phyloP scores from a whole-genome alignment of 2,113 vertebrate genomes.

The Leucosticte australis region DNA sequence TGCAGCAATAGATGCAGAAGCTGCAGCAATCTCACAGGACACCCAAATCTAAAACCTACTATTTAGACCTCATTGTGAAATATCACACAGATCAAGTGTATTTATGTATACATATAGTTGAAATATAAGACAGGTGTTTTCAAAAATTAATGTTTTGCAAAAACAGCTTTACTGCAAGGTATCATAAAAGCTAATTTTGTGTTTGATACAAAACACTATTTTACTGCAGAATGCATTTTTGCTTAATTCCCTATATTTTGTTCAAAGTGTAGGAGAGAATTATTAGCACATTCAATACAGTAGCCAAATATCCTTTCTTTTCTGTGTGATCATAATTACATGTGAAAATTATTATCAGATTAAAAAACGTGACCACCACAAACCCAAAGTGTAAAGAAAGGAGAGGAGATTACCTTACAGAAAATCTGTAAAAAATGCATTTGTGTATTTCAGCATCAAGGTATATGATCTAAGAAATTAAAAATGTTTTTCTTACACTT shows the following conservation, averaged over 20 bases:
- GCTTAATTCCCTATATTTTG: not conserved
- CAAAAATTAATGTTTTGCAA: not conserved
- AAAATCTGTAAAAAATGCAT: not conserved
- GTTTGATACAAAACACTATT: not conserved
- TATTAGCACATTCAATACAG: not conserved
- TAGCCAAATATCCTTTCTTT: not conserved
- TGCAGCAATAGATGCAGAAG: not conserved
- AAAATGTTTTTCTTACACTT: not conserved
- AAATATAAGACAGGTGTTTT: not conserved
- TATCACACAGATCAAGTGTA: fast-evolving
- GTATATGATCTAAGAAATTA: fast-evolving
- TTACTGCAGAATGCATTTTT: not conserved
- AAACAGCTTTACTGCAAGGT: not conserved
- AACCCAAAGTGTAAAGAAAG: not conserved
- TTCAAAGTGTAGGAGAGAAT: not conserved
- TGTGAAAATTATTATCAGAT: fast-evolving
- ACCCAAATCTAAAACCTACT: not conserved
- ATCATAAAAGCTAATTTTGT: not conserved
- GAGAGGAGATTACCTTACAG: not conserved
- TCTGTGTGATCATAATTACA: not conserved
- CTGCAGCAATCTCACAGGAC: not conserved
- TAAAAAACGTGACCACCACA: not conserved
- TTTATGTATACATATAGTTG: not conserved
- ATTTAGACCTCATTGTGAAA: not conserved
- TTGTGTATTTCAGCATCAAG: not conserved